A percentile compares a stretch with the other conserved stretches of the same genome.
phyloP scores from a whole-genome alignment of 2,113 vertebrate species.

The cat (Felis catus) region F.catus_Fca126_mat1.0 CM031418.1:120333501-120334000 shows the following conservation, averaged over 20 bases:
- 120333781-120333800: background rate
- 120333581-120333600: background rate
- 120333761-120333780: background rate
- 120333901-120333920: background rate
- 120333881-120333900: conserved; percentile 1
- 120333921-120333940: background rate
- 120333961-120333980: background rate
- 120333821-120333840: background rate
- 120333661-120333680: background rate
- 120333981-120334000: background rate
- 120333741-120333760: background rate
- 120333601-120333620: background rate
- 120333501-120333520: too few relatives aligned
- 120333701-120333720: background rate
- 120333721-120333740: background rate
- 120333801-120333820: background rate
- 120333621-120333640: background rate
- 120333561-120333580: background rate
- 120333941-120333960: background rate
- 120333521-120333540: too few relatives aligned
- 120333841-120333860: background rate
- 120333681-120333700: background rate
- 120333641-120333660: background rate
- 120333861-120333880: background rate
- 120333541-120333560: too few relatives aligned